phyloP scores from a whole-genome alignment of 2,888 invertebrate genomes.

The Watsonalla binaria region DNA sequence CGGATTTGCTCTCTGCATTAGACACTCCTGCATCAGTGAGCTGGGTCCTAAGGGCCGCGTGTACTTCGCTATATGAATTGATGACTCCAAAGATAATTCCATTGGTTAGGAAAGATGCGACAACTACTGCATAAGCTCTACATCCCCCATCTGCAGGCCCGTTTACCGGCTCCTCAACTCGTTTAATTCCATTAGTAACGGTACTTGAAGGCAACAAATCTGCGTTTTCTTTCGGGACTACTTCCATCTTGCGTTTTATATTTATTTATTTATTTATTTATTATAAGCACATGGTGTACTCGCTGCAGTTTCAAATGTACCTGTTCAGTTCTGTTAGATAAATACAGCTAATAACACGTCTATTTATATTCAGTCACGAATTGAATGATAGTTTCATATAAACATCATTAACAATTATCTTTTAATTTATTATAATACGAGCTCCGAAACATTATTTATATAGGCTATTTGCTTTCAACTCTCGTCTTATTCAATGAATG shows the following conservation, averaged over 20 bases:
- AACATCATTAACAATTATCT: no score
- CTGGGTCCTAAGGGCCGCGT: constrained; percentile 82
- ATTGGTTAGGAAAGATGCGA: constrained; percentile 92
- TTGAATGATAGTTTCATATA: no score
- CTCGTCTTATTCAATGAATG: no score
- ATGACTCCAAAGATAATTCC: constrained; percentile 94
- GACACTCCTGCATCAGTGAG: constrained; percentile 81
- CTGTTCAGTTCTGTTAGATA: neutral
- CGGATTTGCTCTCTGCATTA: constrained; percentile 88
- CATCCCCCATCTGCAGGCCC: constrained; percentile 86
- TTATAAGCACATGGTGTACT: constrained; percentile 17
- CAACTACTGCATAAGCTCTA: constrained; percentile 88
- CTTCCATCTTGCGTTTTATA: constrained; percentile 35
- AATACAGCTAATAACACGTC: constrained; percentile 5
- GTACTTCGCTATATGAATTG: constrained; percentile 92
- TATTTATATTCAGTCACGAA: neutral
- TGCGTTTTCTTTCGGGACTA: constrained; percentile 49
- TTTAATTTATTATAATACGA: no score
- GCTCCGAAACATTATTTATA: no score
- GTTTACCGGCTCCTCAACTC: neutral
- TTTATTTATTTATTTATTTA: neutral
- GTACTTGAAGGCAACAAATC: constrained; percentile 44
- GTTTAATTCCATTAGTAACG: constrained; percentile 33
- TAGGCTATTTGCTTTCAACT: no score
- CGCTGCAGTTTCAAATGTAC: neutral